Conservation (phyloP, 2,797 vertebrate species). For the Gephyroberyx darwinii region DNA sequence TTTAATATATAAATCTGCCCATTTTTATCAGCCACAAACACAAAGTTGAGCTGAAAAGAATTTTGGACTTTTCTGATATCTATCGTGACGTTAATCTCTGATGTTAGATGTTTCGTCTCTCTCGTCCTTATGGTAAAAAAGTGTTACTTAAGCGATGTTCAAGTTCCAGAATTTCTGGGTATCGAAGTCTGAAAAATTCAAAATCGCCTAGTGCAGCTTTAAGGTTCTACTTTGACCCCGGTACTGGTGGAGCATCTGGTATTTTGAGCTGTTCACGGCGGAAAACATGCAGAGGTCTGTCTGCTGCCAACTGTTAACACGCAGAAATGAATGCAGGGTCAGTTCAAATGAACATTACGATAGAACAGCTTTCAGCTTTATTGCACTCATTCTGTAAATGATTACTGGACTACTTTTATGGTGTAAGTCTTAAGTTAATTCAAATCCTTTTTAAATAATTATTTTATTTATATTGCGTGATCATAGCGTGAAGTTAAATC, state of each 20-base stretch:
- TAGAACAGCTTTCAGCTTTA: slow-evolving; percentile 39
- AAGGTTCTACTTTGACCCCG: neutral
- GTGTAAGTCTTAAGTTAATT: slow-evolving; percentile 58
- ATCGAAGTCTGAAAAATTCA: no score
- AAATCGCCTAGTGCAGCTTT: no score
- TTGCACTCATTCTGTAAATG: slow-evolving; percentile 65
- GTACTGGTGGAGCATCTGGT: slow-evolving; percentile 13
- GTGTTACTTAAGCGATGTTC: no score
- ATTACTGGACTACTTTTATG: slow-evolving; percentile 43
- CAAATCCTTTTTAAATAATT: slow-evolving; percentile 37
- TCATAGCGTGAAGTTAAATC: slow-evolving; percentile 51
- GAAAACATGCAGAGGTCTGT: neutral
- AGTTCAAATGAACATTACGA: slow-evolving; percentile 14
- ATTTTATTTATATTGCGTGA: slow-evolving; percentile 59
- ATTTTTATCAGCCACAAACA: no score
- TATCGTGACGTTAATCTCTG: no score
- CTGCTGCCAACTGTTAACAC: neutral
- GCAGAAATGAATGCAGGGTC: slow-evolving; percentile 3
- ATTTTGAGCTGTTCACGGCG: slow-evolving; percentile 5
- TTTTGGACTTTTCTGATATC: no score
- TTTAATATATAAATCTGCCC: no score
- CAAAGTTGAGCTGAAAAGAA: no score
- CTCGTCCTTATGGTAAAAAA: no score
- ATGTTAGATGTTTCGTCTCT: no score
- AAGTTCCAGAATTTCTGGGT: no score